phyloP scores from a whole-genome alignment of 2,113 vertebrate genomes.

The Centropus unirufus region DNA sequence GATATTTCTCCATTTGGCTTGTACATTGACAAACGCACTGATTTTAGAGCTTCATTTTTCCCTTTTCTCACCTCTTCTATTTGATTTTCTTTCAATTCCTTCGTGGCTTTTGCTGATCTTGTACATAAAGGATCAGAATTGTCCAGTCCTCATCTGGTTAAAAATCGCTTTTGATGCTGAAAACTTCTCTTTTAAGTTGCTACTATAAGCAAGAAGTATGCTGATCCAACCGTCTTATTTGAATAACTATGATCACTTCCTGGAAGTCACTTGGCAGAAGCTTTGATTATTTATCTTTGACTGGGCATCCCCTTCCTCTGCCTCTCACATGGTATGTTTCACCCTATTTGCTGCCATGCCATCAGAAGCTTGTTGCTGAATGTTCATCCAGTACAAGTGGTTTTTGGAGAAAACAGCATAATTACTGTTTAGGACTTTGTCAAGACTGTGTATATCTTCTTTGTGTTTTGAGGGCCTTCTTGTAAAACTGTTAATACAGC shows the following conservation, averaged over 20 bases:
- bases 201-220: not conserved
- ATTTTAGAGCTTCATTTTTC: too few species aligned
- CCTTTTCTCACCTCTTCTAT: too few species aligned
- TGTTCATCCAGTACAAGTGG: not conserved
- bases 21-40: too few species aligned
- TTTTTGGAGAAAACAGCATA: not conserved
- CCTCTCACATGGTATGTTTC: not conserved
- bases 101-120: too few species aligned
- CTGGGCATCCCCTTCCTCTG: not conserved
- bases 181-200: not conserved
- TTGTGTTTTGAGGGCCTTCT: not conserved
- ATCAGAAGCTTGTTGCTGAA: not conserved
- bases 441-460: not conserved
- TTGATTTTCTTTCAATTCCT: too few species aligned
- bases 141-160: not conserved
- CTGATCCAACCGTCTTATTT: not conserved
- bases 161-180: not conserved
- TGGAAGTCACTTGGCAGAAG: not conserved
- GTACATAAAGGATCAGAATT: not conserved
- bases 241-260: slow-evolving; percentile 11
- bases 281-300: not conserved
- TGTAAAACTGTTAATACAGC: not conserved
- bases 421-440: not conserved
- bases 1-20: too few species aligned
- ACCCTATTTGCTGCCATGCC: not conserved